Conservation (phyloP, 2,888 invertebrate genomes). For the Patella caerulea region DNA sequence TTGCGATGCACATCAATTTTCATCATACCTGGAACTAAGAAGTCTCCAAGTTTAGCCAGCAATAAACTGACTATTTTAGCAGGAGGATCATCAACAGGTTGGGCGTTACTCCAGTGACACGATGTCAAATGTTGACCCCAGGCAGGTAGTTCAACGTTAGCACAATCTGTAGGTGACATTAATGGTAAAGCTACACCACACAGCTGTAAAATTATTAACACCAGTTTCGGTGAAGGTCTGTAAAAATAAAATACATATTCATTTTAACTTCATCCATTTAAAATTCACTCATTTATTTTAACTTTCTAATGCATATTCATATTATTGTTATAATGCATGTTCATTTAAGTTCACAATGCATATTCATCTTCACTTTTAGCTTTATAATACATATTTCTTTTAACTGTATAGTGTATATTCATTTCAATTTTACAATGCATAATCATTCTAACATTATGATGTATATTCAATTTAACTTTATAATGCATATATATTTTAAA, state of each 20-base stretch:
- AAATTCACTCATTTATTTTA: too few species aligned
- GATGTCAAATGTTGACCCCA: slow-evolving; percentile 63
- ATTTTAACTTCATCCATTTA: too few species aligned
- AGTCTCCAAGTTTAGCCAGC: slow-evolving; percentile 71
- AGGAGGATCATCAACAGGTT: slow-evolving; percentile 64
- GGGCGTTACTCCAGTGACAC: slow-evolving; percentile 53
- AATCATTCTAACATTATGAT: too few species aligned
- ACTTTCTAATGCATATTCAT: too few species aligned
- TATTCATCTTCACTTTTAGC: too few species aligned
- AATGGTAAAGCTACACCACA: slow-evolving; percentile 70
- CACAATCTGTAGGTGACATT: slow-evolving; percentile 67
- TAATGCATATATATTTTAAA: too few species aligned
- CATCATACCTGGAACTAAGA: slow-evolving; percentile 67
- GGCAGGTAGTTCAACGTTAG: slow-evolving; percentile 65
- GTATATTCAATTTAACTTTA: too few species aligned
- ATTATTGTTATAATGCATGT: too few species aligned
- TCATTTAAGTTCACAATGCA: too few species aligned
- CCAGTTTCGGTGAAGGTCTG: slow-evolving; percentile 70
- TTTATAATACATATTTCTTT: too few species aligned
- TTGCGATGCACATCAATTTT: neutral
- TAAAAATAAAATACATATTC: slow-evolving; percentile 21
- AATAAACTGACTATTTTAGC: slow-evolving; percentile 69
- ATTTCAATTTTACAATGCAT: too few species aligned
- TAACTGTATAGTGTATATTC: too few species aligned
- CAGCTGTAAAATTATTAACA: slow-evolving; percentile 69